phyloP scores from a whole-genome alignment of 2,113 vertebrate genomes.

The Protobothrops flavoviridis region DNA sequence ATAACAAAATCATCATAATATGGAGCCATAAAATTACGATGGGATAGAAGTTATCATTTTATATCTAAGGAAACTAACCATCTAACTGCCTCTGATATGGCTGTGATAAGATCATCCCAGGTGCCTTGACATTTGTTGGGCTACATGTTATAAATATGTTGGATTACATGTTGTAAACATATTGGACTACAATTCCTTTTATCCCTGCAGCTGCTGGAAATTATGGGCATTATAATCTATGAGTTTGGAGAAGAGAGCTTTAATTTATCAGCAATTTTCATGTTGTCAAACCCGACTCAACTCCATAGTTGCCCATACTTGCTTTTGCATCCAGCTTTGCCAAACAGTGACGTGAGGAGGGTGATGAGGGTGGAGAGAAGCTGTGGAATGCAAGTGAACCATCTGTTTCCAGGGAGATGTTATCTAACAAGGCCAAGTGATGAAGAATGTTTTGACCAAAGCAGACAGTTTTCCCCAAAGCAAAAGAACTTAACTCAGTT shows the following conservation, averaged over 20 bases:
- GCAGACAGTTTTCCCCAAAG: too few species aligned
- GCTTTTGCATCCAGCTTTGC: too few species aligned
- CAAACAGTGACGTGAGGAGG: too few species aligned
- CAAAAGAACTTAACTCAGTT: too few species aligned
- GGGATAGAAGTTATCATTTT: background rate
- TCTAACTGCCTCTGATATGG: background rate
- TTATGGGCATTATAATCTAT: background rate
- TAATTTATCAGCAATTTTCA: background rate
- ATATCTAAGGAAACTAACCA: background rate
- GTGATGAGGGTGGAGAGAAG: too few species aligned
- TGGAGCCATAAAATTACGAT: background rate
- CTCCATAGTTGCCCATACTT: too few species aligned
- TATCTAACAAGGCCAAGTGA: too few species aligned
- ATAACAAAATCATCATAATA: background rate
- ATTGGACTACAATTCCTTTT: background rate
- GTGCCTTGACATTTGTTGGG: background rate
- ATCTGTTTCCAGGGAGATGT: too few species aligned
- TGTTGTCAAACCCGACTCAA: background rate
- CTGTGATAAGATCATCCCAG: background rate
- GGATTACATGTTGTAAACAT: background rate
- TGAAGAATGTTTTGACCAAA: too few species aligned
- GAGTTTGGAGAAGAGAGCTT: background rate
- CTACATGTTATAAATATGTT: background rate
- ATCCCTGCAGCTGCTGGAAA: background rate
- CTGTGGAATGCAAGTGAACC: too few species aligned